Evolutionary conservation across 2,797 vertebrate species (phyloP).

Genomic region (Petrocephalus schoutedeni): DNA sequence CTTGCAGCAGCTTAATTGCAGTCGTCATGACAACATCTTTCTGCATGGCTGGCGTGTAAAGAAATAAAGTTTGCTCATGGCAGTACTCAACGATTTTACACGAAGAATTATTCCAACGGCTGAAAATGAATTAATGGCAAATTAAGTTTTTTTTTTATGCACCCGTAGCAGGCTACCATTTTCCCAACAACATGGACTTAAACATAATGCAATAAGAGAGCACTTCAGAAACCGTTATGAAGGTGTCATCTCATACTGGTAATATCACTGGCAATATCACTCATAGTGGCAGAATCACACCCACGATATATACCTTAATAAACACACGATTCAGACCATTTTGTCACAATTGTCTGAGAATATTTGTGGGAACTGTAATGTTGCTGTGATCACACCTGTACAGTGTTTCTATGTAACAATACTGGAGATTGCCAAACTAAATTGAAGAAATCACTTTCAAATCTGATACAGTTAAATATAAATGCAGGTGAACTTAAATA

Average conservation of each 20-base stretch:
- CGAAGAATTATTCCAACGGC: not conserved
- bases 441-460: not conserved
- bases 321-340: not conserved
- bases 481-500: not conserved
- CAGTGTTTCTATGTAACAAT: not conserved
- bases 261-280: too few species aligned
- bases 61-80: not conserved
- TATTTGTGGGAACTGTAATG: not conserved
- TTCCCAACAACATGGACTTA: not conserved
- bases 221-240: not conserved
- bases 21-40: slow-evolving; percentile 19
- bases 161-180: not conserved
- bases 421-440: not conserved
- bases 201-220: not conserved
- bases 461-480: not conserved
- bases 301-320: not conserved
- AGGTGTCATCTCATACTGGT: not conserved
- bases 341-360: not conserved
- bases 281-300: not conserved
- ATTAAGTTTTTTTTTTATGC: not conserved
- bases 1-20: slow-evolving; percentile 3
- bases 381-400: not conserved
- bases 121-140: slow-evolving; percentile 1
- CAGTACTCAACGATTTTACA: not conserved
- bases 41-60: not conserved